Conservation (phyloP, 2,113 vertebrate species). For the Larimichthys crocea region DNA sequence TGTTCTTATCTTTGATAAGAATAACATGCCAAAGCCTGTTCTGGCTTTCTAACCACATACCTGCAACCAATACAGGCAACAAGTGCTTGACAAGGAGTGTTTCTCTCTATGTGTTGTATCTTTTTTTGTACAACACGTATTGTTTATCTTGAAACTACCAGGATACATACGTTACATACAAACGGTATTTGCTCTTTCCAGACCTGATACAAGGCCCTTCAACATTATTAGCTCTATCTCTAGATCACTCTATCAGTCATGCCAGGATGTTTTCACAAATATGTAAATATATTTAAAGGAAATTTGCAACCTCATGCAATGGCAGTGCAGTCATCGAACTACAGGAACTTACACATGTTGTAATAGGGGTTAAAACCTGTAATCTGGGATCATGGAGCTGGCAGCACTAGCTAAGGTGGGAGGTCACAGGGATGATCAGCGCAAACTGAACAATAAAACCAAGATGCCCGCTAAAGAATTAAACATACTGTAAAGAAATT, state of each 20-base stretch:
- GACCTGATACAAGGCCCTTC: too few relatives aligned
- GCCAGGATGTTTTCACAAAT: not conserved
- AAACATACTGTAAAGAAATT: not conserved
- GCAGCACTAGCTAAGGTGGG: too few relatives aligned
- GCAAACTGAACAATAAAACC: not conserved
- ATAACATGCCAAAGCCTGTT: conserved; percentile 53
- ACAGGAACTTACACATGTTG: too few relatives aligned
- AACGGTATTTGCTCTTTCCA: not conserved
- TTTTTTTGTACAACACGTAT: not conserved
- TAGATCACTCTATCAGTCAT: too few relatives aligned
- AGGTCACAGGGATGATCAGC: too few relatives aligned
- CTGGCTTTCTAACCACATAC: conserved; percentile 46
- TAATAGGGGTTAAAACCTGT: too few relatives aligned
- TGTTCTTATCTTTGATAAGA: not conserved
- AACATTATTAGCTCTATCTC: not conserved
- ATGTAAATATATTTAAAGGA: too few relatives aligned
- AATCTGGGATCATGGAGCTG: too few relatives aligned
- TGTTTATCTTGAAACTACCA: too few relatives aligned
- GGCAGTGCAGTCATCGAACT: too few relatives aligned
- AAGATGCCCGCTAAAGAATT: not conserved
- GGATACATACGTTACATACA: not conserved
- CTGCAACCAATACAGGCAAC: conserved; percentile 10
- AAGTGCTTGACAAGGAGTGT: not conserved
- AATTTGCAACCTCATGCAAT: too few relatives aligned
- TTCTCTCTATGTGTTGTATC: too few relatives aligned